These are phyloP conservation scores for Pleuronectes platessa DNA, from an alignment of 2,113 vertebrate genomes.

Conservation along the genomic window DNA sequence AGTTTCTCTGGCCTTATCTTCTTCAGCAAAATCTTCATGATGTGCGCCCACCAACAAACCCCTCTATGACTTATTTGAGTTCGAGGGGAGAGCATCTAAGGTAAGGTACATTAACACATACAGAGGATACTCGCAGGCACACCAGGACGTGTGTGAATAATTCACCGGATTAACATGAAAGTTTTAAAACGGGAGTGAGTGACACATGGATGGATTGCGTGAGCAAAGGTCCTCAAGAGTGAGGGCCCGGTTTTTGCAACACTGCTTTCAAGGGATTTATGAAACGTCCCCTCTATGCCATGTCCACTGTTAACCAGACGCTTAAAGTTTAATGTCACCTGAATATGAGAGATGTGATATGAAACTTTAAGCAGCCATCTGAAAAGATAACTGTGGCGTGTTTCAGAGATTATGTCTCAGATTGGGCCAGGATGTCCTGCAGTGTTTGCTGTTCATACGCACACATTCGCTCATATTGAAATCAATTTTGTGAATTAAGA, in stretches of 20 bases:
- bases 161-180: constrained; percentile 64
- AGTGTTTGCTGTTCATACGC: not conserved
- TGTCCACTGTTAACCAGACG: constrained; percentile 37
- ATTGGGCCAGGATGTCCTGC: not conserved
- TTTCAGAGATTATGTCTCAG: constrained; percentile 23
- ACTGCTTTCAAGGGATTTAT: constrained; percentile 59
- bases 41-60: not conserved
- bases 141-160: constrained; percentile 54
- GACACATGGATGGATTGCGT: constrained; percentile 50
- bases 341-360: constrained; percentile 45
- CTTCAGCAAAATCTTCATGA: no score
- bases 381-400: constrained; percentile 15
- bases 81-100: constrained; percentile 6
- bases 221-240: constrained; percentile 40
- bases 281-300: constrained; percentile 21
- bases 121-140: constrained; percentile 26
- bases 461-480: constrained; percentile 19
- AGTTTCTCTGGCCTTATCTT: not conserved
- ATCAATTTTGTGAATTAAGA: constrained; percentile 2
- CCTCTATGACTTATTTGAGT: constrained; percentile 14
- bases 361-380: constrained; percentile 53
- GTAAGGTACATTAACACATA: constrained; percentile 24
- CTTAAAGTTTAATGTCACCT: constrained; percentile 32
- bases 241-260: constrained; percentile 46
- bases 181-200: constrained; percentile 60